Evolutionary conservation across 2,888 invertebrate genomes (phyloP).

Genomic region (Leptinotarsa haldemani): DNA sequence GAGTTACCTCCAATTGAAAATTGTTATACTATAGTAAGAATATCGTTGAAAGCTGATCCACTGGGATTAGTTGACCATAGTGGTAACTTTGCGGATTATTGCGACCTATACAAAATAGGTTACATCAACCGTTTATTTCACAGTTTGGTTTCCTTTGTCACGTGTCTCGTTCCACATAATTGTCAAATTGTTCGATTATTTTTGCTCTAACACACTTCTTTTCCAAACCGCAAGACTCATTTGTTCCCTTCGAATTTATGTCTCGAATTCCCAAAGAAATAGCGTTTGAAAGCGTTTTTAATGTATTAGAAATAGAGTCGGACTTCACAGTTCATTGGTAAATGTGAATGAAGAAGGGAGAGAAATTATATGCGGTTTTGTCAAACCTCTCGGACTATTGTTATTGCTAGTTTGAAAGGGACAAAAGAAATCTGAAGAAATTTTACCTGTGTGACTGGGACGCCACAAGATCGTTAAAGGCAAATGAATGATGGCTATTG

Average conservation of each 20-base stretch:
- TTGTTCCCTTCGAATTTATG: conserved; percentile 48
- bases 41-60: neutral
- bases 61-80: neutral
- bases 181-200: conserved; percentile 43
- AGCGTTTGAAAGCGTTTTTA: conserved; percentile 48
- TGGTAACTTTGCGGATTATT: neutral
- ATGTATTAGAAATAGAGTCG: conserved; percentile 52
- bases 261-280: conserved; percentile 38
- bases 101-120: neutral
- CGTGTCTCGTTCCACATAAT: conserved; percentile 43
- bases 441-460: conserved; percentile 45
- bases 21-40: no score
- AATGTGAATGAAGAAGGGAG: conserved; percentile 51
- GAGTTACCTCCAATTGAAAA: no score
- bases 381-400: conserved; percentile 59
- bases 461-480: conserved; percentile 33
- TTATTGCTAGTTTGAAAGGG: conserved; percentile 40
- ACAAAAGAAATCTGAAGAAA: conserved; percentile 43
- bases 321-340: conserved; percentile 57
- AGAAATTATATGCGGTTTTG: conserved; percentile 62
- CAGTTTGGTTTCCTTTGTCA: conserved; percentile 21
- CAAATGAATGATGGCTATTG: conserved; percentile 28
- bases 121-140: neutral
- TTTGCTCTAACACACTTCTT: conserved; percentile 42
- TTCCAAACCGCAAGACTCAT: conserved; percentile 43